phyloP scores from a whole-genome alignment of 2,888 invertebrate genomes.

The Limenitis camilla region DNA sequence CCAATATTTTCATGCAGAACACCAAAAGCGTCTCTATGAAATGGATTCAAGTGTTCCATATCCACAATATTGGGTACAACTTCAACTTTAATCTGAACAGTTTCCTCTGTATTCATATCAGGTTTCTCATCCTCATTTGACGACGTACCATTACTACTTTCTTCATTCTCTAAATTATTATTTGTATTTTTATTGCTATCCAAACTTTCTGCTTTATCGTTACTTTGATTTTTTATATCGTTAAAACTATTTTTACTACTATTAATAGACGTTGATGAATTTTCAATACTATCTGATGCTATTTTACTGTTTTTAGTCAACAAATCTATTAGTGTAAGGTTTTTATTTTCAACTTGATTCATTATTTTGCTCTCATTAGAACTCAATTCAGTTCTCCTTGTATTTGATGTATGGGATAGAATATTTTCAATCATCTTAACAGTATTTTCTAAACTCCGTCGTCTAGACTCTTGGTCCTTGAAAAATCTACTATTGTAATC shows the following conservation, averaged over 20 bases:
- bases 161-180: background rate
- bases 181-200: background rate
- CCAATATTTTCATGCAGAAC: conserved; percentile 31
- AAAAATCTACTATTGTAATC: conserved; percentile 21
- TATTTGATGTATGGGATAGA: conserved; percentile 30
- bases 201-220: background rate
- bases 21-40: conserved; percentile 43
- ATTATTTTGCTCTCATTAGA: background rate
- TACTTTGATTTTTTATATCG: background rate
- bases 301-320: no score
- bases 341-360: no score
- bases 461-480: conserved; percentile 32
- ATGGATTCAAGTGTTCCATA: conserved; percentile 38
- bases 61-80: conserved; percentile 32
- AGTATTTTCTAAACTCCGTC: conserved; percentile 55
- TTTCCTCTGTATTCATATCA: conserved; percentile 19
- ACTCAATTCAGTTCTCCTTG: conserved; percentile 5
- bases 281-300: no score
- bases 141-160: conserved; percentile 11
- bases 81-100: conserved; percentile 39
- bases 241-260: background rate
- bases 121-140: conserved; percentile 21
- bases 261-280: background rate
- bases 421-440: conserved; percentile 56
- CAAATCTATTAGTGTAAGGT: no score